phyloP scores from a whole-genome alignment of 2,888 invertebrate genomes.

The Neoaliturus tenellus region DNA sequence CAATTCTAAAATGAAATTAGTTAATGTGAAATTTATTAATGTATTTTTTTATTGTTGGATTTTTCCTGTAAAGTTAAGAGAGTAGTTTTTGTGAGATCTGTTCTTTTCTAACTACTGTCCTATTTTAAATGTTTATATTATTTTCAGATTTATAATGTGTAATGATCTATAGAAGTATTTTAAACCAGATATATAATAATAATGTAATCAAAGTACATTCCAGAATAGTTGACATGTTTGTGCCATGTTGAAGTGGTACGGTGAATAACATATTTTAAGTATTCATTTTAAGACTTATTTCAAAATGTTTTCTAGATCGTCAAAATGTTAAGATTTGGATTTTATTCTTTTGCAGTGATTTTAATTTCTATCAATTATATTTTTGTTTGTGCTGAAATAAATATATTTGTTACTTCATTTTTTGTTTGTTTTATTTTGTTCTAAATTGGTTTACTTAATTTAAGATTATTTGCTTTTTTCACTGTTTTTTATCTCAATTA shows the following conservation, averaged over 20 bases:
- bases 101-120: too few species aligned
- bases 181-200: too few species aligned
- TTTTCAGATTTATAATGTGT: too few species aligned
- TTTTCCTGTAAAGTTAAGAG: too few species aligned
- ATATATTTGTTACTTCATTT: slow-evolving; percentile 42
- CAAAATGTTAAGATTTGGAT: not conserved
- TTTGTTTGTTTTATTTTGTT: slow-evolving; percentile 24
- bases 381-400: slow-evolving; percentile 33
- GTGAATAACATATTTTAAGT: not conserved
- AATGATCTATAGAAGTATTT: too few species aligned
- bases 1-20: too few species aligned
- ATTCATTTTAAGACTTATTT: not conserved
- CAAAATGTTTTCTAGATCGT: not conserved
- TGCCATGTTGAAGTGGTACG: not conserved
- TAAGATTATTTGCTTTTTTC: not conserved
- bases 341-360: not conserved
- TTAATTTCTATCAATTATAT: not conserved
- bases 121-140: too few species aligned
- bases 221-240: not conserved
- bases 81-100: too few species aligned
- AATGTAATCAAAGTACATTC: not conserved
- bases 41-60: too few species aligned
- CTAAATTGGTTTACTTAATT: not conserved
- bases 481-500: not conserved
- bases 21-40: too few species aligned